These are phyloP conservation scores for Polydrusus cervinus DNA, from an alignment of 2,888 invertebrate species.

Conservation along the genomic window DNA sequence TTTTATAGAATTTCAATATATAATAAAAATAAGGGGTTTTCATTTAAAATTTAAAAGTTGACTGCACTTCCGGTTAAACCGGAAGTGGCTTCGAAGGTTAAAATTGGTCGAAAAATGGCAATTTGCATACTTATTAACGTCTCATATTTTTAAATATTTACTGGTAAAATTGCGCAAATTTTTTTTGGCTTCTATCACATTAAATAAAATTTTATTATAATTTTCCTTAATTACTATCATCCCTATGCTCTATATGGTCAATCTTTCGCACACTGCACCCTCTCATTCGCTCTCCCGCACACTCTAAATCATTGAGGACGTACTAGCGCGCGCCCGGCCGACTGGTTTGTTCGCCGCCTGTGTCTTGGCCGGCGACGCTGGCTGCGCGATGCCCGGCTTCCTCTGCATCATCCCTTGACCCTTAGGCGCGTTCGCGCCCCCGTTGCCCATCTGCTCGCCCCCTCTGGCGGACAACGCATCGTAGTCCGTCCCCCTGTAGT, in stretches of 20 bases:
- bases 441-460: slow-evolving; percentile 89
- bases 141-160: no score
- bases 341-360: slow-evolving; percentile 59
- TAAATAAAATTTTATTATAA: no score
- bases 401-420: slow-evolving; percentile 71
- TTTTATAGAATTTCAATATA: no score
- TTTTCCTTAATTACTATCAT: no score
- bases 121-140: no score
- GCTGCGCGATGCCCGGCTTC: slow-evolving; percentile 62
- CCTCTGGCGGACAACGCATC: slow-evolving; percentile 91
- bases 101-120: no score
- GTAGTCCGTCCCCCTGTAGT: slow-evolving; percentile 96
- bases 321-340: slow-evolving; percentile 65
- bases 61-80: no score
- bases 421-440: slow-evolving; percentile 77
- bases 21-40: no score
- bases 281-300: neutral
- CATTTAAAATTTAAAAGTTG: no score
- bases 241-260: slow-evolving; percentile 8
- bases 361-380: slow-evolving; percentile 59
- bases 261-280: neutral
- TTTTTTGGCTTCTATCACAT: no score
- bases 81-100: no score
- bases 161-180: no score
- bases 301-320: slow-evolving; percentile 55